These are phyloP conservation scores for Sylvia borin DNA, from an alignment of 2,797 vertebrate genomes.

Conservation along the genomic window DNA sequence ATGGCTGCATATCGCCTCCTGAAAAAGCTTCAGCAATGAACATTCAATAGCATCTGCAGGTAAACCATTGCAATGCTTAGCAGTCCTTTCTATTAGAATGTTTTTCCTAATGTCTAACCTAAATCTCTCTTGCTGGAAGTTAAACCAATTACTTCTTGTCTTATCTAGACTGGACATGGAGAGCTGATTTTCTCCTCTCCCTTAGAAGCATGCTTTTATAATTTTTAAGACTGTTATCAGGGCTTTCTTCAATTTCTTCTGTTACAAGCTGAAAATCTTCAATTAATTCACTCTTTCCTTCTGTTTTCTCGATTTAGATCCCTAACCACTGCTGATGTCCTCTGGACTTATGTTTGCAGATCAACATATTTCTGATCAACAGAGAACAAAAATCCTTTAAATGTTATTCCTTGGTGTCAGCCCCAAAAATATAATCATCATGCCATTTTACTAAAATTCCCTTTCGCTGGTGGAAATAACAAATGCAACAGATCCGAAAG, in stretches of 20 bases:
- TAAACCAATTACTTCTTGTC: background rate
- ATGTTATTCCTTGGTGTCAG: background rate
- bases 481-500: background rate
- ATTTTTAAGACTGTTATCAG: background rate
- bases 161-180: background rate
- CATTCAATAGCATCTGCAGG: background rate
- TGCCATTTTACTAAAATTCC: background rate
- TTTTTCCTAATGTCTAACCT: background rate
- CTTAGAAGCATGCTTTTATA: background rate
- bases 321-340: background rate
- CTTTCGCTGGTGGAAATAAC: rapidly evolving
- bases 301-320: background rate
- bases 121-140: background rate
- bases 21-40: background rate
- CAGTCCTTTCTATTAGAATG: background rate
- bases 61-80: background rate
- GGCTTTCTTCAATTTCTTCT: background rate
- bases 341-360: background rate
- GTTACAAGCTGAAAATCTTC: background rate
- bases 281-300: background rate
- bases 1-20: rapidly evolving
- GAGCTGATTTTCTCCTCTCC: background rate
- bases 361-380: background rate
- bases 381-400: background rate
- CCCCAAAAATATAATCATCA: background rate